Evolutionary conservation across 2,888 invertebrate genomes (phyloP).

Genomic region (Halictus quadricinctus): DNA sequence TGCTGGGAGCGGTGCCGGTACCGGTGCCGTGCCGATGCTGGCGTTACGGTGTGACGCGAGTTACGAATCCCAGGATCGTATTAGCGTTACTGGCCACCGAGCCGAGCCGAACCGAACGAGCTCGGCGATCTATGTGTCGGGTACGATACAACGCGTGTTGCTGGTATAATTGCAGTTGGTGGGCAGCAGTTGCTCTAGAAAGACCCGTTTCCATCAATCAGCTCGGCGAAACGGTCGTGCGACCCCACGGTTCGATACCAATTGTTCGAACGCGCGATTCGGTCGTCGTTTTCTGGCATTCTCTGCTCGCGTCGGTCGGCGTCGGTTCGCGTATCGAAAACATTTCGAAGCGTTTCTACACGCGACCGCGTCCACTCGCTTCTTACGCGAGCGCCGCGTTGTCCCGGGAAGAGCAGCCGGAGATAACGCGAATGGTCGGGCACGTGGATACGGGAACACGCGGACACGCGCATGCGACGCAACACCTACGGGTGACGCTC

Average conservation of each 20-base stretch:
- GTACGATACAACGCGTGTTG: constrained; percentile 76
- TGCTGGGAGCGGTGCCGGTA: constrained; percentile 15
- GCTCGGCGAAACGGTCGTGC: constrained; percentile 77
- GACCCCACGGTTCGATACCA: constrained; percentile 54
- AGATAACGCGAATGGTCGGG: background rate
- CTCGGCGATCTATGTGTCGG: constrained; percentile 79
- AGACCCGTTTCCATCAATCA: constrained; percentile 81
- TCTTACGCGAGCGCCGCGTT: background rate
- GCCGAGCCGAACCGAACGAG: constrained; percentile 73
- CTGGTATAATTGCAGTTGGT: constrained; percentile 80
- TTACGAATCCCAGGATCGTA: constrained; percentile 78
- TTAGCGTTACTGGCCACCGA: constrained; percentile 79
- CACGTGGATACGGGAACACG: constrained; percentile 3
- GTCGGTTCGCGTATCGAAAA: background rate
- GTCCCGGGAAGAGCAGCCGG: background rate
- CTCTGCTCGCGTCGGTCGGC: background rate
- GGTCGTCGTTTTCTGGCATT: background rate
- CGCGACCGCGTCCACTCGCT: background rate
- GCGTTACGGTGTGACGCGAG: constrained; percentile 72
- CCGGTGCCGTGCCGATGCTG: constrained; percentile 57
- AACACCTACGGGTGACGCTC: constrained; percentile 63
- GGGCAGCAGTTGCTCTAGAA: constrained; percentile 78
- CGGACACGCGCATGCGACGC: constrained; percentile 35
- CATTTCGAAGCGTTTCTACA: background rate
- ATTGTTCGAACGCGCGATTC: constrained; percentile 50